Evolutionary conservation across 2,888 invertebrate species (phyloP).

Genomic region (Patella caerulea): DNA sequence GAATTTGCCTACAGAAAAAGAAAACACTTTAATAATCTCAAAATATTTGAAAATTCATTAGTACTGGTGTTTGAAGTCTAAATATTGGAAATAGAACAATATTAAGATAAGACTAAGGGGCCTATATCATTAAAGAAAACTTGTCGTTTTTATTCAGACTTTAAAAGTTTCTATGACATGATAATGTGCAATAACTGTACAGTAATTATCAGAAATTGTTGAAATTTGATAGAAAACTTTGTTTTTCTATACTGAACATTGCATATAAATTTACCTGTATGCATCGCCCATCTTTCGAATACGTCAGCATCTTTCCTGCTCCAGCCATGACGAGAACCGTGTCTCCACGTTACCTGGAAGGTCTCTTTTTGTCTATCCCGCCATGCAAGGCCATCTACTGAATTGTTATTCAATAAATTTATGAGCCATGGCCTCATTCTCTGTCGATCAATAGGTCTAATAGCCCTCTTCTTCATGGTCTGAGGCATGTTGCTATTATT

Average conservation of each 20-base stretch:
- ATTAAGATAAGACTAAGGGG: too few relatives aligned
- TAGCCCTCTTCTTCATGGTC: conserved; percentile 37
- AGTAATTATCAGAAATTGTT: too few relatives aligned
- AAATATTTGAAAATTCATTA: too few relatives aligned
- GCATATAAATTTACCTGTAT: conserved; percentile 54
- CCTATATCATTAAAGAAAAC: too few relatives aligned
- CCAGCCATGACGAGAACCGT: conserved; percentile 64
- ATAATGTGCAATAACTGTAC: too few relatives aligned
- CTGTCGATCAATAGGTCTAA: conserved; percentile 58
- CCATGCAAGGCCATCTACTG: conserved; percentile 58
- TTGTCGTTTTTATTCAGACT: too few relatives aligned
- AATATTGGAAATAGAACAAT: too few relatives aligned
- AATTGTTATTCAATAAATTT: conserved; percentile 46
- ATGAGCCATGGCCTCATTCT: conserved; percentile 65
- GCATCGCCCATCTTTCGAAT: conserved; percentile 63
- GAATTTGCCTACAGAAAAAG: background rate
- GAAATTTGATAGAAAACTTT: background rate
- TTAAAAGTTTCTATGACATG: too few relatives aligned
- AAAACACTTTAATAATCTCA: too few relatives aligned
- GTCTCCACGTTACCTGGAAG: conserved; percentile 65
- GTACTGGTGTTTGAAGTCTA: too few relatives aligned
- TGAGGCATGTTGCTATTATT: background rate
- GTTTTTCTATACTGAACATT: background rate
- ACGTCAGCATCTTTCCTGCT: conserved; percentile 57
- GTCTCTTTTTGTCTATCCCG: conserved; percentile 43